These are phyloP conservation scores for Agapostemon virescens DNA, from an alignment of 2,888 invertebrate species.

Conservation along the genomic window DNA sequence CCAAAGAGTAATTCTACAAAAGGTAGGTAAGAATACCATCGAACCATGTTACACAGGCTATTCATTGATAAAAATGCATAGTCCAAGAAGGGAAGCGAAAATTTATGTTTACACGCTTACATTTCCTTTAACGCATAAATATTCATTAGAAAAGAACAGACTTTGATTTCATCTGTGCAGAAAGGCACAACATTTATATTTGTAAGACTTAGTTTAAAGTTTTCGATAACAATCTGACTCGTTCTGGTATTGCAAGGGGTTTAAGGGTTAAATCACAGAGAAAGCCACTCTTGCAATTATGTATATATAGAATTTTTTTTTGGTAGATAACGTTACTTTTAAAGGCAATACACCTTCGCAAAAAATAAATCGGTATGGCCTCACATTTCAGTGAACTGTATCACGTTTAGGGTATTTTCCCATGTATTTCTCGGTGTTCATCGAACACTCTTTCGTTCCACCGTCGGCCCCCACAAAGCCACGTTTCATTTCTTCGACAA, in stretches of 20 bases:
- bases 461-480: not conserved
- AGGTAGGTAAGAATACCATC: not conserved
- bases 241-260: too few species aligned
- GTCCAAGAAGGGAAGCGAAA: too few species aligned
- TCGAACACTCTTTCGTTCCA: slow-evolving; percentile 15
- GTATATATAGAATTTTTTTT: not conserved
- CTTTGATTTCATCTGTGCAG: too few species aligned
- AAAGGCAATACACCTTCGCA: not conserved
- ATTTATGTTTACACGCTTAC: too few species aligned
- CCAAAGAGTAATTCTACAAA: not conserved
- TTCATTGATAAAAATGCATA: slow-evolving; percentile 23
- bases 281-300: not conserved
- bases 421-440: not conserved
- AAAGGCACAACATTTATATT: too few species aligned
- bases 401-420: not conserved
- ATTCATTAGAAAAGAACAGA: too few species aligned
- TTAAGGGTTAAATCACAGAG: too few species aligned
- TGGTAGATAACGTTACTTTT: not conserved
- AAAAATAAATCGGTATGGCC: not conserved
- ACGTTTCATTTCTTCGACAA: slow-evolving; percentile 47
- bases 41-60: not conserved
- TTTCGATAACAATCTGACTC: too few species aligned
- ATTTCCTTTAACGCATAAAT: too few species aligned
- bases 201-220: too few species aligned
- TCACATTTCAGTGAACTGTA: slow-evolving; percentile 1